phyloP scores from a whole-genome alignment of 2,113 vertebrate species.

The human region DNA sequence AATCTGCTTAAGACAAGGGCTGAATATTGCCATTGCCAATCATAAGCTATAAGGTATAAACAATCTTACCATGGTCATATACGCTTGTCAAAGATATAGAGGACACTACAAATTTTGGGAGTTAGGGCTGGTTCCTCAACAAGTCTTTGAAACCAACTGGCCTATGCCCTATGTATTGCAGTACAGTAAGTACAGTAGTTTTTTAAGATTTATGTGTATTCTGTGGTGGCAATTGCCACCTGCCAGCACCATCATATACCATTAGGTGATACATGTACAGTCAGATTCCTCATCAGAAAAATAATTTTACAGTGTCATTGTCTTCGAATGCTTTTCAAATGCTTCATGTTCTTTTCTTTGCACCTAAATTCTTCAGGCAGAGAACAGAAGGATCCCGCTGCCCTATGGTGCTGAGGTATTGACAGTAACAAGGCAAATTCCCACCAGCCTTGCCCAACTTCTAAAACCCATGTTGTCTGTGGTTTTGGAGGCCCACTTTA shows the following conservation, averaged over 20 bases:
- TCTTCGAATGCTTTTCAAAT: background rate
- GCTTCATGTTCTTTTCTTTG: background rate
- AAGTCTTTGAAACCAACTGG: background rate
- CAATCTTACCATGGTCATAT: background rate
- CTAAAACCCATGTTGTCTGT: background rate
- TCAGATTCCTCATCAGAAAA: background rate
- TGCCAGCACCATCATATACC: background rate
- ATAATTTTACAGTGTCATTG: background rate
- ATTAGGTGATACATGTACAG: background rate
- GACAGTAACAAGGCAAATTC: background rate
- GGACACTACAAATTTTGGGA: background rate
- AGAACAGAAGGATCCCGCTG: background rate
- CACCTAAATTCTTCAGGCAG: constrained; percentile 9
- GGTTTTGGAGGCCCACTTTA: background rate
- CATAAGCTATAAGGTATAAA: constrained; percentile 30
- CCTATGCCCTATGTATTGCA: background rate
- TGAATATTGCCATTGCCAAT: constrained; percentile 39
- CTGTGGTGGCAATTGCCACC: background rate
- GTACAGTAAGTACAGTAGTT: too few relatives aligned
- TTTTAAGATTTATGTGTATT: background rate
- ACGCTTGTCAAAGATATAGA: background rate
- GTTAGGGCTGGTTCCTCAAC: background rate
- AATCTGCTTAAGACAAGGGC: constrained; percentile 27
- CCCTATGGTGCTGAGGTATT: background rate
- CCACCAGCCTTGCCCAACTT: background rate